Evolutionary conservation across 2,888 invertebrate species (phyloP).

Genomic region (Neria commutata): DNA sequence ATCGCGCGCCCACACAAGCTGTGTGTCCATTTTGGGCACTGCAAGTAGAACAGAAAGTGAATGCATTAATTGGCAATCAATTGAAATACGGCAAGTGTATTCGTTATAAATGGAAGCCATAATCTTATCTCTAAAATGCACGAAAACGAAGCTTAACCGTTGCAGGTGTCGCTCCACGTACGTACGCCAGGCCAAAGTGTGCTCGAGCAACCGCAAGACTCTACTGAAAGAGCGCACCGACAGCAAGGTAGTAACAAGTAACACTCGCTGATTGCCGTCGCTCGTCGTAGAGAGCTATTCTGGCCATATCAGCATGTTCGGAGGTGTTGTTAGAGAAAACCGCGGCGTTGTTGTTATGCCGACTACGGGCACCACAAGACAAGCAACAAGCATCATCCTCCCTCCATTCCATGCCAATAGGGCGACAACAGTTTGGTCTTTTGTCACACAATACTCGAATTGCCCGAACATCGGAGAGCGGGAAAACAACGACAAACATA

Average conservation of each 20-base stretch:
- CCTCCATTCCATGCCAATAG: no score
- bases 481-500: no score
- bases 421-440: no score
- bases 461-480: no score
- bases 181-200: slow-evolving; percentile 23
- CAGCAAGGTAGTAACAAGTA: slow-evolving; percentile 11
- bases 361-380: not conserved
- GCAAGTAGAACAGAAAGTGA: slow-evolving; percentile 23
- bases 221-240: slow-evolving; percentile 30
- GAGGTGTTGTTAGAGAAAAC: no score
- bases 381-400: no score
- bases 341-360: no score
- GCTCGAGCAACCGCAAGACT: slow-evolving; percentile 29
- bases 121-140: not conserved
- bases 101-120: not conserved
- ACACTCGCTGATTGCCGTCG: no score
- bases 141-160: not conserved
- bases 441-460: no score
- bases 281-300: no score
- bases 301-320: no score
- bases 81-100: not conserved
- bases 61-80: slow-evolving; percentile 7
- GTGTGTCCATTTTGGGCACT: slow-evolving; percentile 71
- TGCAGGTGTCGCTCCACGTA: not conserved
- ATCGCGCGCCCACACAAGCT: slow-evolving; percentile 94